Conservation (phyloP, 1,140 invertebrate genomes). For the Belonocnema kinseyi region DNA sequence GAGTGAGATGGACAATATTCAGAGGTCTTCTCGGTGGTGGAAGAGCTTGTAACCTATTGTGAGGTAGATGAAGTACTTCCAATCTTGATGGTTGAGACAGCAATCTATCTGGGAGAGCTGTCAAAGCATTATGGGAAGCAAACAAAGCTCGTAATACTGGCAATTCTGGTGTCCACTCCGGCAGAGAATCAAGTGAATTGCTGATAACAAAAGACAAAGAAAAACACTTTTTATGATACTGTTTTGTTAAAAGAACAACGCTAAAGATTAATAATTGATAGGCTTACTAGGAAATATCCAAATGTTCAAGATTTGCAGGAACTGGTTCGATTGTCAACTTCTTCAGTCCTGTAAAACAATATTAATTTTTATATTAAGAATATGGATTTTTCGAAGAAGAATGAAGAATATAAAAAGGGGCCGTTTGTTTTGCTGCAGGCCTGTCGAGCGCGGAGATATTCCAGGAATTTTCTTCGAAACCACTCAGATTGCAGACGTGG, state of each 20-base stretch:
- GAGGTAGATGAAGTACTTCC: slow-evolving; percentile 83
- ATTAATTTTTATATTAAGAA: background rate
- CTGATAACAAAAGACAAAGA: slow-evolving; percentile 59
- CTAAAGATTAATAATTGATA: slow-evolving; percentile 32
- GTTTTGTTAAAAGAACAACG: slow-evolving; percentile 6
- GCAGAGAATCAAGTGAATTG: slow-evolving; percentile 84
- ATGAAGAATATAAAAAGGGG: no score
- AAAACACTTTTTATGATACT: slow-evolving; percentile 9
- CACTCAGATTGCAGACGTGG: no score
- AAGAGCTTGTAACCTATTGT: slow-evolving; percentile 84
- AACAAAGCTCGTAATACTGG: slow-evolving; percentile 83
- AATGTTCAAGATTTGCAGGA: slow-evolving; percentile 82
- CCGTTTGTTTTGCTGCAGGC: no score
- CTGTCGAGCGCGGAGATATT: no score
- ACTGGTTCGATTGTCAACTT: slow-evolving; percentile 80
- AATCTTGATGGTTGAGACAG: slow-evolving; percentile 84
- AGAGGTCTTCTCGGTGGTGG: slow-evolving; percentile 81
- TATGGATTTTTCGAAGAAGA: no score
- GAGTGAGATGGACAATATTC: slow-evolving; percentile 82
- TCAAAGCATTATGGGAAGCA: slow-evolving; percentile 85
- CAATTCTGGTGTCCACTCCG: slow-evolving; percentile 87
- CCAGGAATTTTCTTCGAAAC: no score
- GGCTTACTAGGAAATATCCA: slow-evolving; percentile 85
- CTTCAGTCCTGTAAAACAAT: slow-evolving; percentile 79
- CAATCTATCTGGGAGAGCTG: slow-evolving; percentile 82